These are phyloP conservation scores for Aromia moschata DNA, from an alignment of 2,888 invertebrate genomes.

Conservation along the genomic window DNA sequence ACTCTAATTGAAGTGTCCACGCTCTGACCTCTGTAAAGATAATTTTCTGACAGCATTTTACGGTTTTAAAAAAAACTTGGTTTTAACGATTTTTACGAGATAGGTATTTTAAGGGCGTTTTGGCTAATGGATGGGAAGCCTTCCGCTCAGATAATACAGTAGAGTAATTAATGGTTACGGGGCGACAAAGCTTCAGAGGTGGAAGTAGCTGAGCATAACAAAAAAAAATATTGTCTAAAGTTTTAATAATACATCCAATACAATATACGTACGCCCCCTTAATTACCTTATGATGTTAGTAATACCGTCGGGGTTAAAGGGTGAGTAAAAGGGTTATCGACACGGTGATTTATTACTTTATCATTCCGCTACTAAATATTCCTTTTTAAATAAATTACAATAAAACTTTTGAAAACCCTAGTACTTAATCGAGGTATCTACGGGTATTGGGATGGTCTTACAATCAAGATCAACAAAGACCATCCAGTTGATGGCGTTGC, in stretches of 20 bases:
- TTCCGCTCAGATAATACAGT: too few species aligned
- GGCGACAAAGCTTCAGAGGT: not conserved
- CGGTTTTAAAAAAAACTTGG: too few species aligned
- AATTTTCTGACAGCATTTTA: too few species aligned
- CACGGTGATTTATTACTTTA: slow-evolving; percentile 21
- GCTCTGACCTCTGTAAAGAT: too few species aligned
- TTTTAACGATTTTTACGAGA: not conserved
- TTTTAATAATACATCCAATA: not conserved
- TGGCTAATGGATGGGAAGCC: not conserved
- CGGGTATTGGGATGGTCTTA: too few species aligned
- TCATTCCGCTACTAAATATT: slow-evolving; percentile 15
- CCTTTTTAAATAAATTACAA: too few species aligned
- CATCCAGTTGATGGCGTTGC: too few species aligned
- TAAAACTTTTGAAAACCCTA: slow-evolving; percentile 18
- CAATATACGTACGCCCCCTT: slow-evolving; percentile 6
- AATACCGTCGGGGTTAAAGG: slow-evolving; percentile 7
- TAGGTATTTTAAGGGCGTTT: not conserved
- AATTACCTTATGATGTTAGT: slow-evolving; percentile 15
- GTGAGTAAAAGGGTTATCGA: slow-evolving; percentile 17
- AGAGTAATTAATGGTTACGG: not conserved
- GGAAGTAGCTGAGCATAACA: not conserved
- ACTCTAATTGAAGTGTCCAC: too few species aligned
- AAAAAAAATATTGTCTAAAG: slow-evolving; percentile 1
- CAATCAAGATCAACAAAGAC: too few species aligned
- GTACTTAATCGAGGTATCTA: slow-evolving; percentile 14